phyloP scores from a whole-genome alignment of 2,888 invertebrate species.

The Acleris literana region DNA sequence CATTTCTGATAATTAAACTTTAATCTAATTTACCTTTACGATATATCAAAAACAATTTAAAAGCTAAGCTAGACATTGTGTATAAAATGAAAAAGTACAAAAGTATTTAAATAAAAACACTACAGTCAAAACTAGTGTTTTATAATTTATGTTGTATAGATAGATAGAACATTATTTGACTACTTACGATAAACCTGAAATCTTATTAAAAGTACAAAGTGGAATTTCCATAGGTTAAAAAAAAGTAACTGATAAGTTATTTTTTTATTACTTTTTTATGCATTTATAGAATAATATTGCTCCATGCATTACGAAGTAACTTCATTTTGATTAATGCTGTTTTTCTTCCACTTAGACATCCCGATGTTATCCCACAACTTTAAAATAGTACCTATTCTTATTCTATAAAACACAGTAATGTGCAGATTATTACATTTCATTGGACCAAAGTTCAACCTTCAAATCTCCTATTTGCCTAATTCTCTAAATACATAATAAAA shows the following conservation, averaged over 20 bases:
- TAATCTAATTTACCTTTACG: neutral
- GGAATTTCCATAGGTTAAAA: no score
- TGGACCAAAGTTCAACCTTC: slow-evolving; percentile 84
- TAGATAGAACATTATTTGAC: no score
- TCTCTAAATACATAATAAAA: slow-evolving; percentile 22
- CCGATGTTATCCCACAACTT: slow-evolving; percentile 37
- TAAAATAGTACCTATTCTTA: slow-evolving; percentile 45
- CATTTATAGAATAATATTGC: no score
- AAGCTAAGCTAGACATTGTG: neutral
- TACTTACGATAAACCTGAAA: no score
- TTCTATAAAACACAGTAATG: slow-evolving; percentile 68
- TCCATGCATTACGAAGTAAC: neutral
- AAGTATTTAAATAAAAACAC: no score
- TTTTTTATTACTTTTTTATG: no score
- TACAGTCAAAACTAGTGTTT: no score
- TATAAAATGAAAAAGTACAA: neutral
- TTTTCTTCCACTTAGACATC: slow-evolving; percentile 17
- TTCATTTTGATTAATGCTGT: slow-evolving; percentile 3
- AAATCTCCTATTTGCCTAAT: slow-evolving; percentile 49
- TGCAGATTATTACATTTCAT: slow-evolving; percentile 76
- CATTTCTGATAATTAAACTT: neutral
- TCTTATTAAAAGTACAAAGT: no score
- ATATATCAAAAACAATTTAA: neutral
- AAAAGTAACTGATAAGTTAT: no score
- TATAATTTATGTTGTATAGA: no score